phyloP scores from a whole-genome alignment of 23 tunicate genomes.

The Oikopleura albicans region DNA sequence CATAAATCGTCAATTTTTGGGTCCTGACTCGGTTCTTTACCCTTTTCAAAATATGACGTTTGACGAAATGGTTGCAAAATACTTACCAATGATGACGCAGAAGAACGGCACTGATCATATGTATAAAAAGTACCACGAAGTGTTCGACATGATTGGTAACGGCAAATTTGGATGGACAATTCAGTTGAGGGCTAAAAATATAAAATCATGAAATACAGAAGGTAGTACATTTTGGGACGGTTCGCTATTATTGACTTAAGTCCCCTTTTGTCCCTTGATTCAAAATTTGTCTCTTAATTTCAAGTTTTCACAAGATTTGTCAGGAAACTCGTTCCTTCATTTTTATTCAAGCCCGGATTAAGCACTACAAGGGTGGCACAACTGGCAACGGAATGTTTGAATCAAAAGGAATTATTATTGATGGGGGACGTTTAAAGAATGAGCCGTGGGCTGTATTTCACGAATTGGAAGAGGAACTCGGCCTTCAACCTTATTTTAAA shows the following conservation, averaged over 20 bases:
- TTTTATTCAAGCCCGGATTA: too few relatives aligned
- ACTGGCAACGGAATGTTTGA: neutral
- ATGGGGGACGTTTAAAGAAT: neutral
- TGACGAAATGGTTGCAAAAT: constrained; percentile 12
- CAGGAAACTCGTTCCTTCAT: too few relatives aligned
- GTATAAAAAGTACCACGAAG: too few relatives aligned
- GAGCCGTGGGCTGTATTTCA: neutral
- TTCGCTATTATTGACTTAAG: too few relatives aligned
- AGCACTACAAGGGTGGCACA: neutral
- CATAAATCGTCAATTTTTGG: neutral
- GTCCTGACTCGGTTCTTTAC: neutral
- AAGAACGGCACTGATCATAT: too few relatives aligned
- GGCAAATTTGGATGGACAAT: neutral
- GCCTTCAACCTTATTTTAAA: neutral
- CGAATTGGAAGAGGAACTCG: neutral
- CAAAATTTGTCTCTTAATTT: too few relatives aligned
- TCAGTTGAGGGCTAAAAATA: too few relatives aligned
- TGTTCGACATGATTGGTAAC: neutral
- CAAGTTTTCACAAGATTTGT: too few relatives aligned
- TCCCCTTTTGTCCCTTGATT: too few relatives aligned
- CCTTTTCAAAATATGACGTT: constrained; percentile 8
- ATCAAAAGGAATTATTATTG: neutral
- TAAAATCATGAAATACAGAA: too few relatives aligned
- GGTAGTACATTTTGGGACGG: too few relatives aligned
- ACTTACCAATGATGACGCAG: neutral